Conservation (phyloP, 2,888 invertebrate genomes). For the Pardosa pseudoannulata region DNA sequence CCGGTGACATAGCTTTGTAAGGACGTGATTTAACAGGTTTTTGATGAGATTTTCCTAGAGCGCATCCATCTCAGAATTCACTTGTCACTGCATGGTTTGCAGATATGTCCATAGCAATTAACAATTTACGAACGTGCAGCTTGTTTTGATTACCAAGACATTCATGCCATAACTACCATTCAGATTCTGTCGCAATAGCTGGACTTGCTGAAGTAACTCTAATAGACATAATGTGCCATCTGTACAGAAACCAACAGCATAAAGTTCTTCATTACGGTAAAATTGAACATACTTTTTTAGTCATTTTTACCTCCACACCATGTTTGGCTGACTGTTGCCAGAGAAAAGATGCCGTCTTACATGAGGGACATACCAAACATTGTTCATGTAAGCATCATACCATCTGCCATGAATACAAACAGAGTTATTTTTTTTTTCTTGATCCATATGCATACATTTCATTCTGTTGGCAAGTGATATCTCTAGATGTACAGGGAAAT, state of each 20-base stretch:
- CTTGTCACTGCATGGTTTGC: no score
- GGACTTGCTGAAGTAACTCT: background rate
- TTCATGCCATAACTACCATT: background rate
- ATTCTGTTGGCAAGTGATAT: slow-evolving; percentile 9
- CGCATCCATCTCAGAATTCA: no score
- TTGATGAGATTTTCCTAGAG: no score
- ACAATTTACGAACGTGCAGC: no score
- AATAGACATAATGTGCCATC: background rate
- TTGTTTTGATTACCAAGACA: no score
- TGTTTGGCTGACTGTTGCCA: background rate
- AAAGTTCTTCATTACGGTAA: slow-evolving; percentile 1
- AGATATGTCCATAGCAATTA: no score
- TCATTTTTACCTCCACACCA: slow-evolving; percentile 16
- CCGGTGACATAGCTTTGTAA: no score
- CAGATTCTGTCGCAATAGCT: slow-evolving; percentile 13
- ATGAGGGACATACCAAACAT: slow-evolving; percentile 35
- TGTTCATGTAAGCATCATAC: slow-evolving; percentile 16
- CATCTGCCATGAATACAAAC: no score
- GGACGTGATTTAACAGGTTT: no score
- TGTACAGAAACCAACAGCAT: slow-evolving; percentile 1
- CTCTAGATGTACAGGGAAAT: background rate
- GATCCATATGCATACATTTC: no score
- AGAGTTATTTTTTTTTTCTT: no score
- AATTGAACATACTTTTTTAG: slow-evolving; percentile 13
- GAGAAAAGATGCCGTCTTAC: background rate